Base-by-base conservation (phyloP, 2,888 invertebrate species). In the Troides helena region DNA sequence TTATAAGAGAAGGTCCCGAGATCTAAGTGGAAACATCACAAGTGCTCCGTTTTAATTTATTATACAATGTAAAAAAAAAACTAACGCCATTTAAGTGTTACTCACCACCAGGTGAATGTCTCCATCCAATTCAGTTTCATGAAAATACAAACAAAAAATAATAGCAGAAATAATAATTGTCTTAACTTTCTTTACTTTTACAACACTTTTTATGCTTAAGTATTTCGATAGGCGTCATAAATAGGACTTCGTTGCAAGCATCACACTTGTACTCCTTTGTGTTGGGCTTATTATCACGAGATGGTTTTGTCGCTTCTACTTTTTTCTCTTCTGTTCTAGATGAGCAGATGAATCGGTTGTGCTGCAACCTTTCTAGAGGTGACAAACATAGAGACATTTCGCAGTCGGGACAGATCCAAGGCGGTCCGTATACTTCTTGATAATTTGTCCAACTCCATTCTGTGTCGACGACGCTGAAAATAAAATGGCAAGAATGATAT, bases 171-270 rank as follows among this genome's bases (percentile, higher is more conserved):
- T 17, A n/a, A 53, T 12, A 18, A n/a, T n/a, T n/a, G n/a, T n/a
- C n/a, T 53, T 53, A 53, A n/a, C 0, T n/a, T 18, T 85, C 85
- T 85, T 89, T 85, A 73, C 79, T 79, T 74, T 84, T 85, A 85
- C 95, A 95, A 75, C 87, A 90, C 80, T 95, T 96, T 82, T 95
- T 97, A 89, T 99, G 98, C 78, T 95, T 96, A 73, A 98, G 93
- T 83, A 98, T 96, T 84, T 98, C 98, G 30, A 96, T 96, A 6
- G 97, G 95, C 17, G 96, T 96, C 74, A 98, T 88, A 77, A 94
- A 93, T 70, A 98, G 85, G 7, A 93, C 94, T 76, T 95, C 90
- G 3, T 94, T 89, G 86, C 99, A 99, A 75, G 85, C 92, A 14
- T 94, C 90, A 84, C 99, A 99, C 75, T 93, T 93, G 87, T 95